Evolutionary conservation across 2,888 invertebrate species (phyloP).

Genomic region (Nyleta sp.): DNA sequence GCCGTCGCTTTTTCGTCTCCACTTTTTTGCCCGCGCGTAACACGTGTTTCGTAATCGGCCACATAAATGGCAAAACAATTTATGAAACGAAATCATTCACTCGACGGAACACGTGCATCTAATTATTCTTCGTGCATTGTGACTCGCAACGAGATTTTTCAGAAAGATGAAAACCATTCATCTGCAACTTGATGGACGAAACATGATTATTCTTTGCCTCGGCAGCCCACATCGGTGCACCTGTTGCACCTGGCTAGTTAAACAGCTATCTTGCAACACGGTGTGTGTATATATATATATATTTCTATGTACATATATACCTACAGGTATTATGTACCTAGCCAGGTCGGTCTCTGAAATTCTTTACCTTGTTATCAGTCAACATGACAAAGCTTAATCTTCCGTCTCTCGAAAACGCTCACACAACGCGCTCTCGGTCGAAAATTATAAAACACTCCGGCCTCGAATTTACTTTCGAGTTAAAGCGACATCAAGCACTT

Average conservation of each 20-base stretch:
- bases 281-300: slow-evolving; percentile 25
- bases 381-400: slow-evolving; percentile 62
- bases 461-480: slow-evolving; percentile 41
- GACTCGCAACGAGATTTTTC: slow-evolving; percentile 34
- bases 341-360: slow-evolving; percentile 52
- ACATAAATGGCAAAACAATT: slow-evolving; percentile 16
- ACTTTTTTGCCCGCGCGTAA: too few relatives aligned
- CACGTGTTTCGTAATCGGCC: too few relatives aligned
- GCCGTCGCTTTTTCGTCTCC: too few relatives aligned
- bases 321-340: slow-evolving; percentile 58
- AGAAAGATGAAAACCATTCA: slow-evolving; percentile 59
- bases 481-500: slow-evolving; percentile 42
- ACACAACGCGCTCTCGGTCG: slow-evolving; percentile 25
- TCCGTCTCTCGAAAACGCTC: slow-evolving; percentile 49
- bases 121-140: slow-evolving; percentile 26
- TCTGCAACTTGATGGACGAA: slow-evolving; percentile 60
- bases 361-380: slow-evolving; percentile 62
- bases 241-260: slow-evolving; percentile 67
- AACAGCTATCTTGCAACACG: slow-evolving; percentile 61
- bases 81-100: slow-evolving; percentile 17
- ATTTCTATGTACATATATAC: slow-evolving; percentile 37
- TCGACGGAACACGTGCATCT: background rate
- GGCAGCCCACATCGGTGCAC: slow-evolving; percentile 62
- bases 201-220: slow-evolving; percentile 62
- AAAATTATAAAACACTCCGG: slow-evolving; percentile 66